A percentile compares a stretch with the other conserved stretches of the same genome.
These are phyloP conservation scores for Ascaphus truei DNA, from an alignment of 2,113 vertebrate genomes.

Conservation along the genomic window DNA sequence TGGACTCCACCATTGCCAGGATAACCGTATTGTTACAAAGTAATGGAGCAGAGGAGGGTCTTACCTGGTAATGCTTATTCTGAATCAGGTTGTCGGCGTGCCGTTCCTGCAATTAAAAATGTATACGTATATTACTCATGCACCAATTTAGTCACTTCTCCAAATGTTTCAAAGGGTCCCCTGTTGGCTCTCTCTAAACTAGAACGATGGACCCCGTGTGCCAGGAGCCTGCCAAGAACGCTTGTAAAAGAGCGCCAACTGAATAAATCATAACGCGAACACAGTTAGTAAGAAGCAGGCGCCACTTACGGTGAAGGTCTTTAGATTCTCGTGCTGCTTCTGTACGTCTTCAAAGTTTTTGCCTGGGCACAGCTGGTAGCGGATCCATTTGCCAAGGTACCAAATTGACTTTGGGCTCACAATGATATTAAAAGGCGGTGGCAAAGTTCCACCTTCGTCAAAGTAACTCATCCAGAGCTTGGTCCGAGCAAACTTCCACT, in stretches of 20 bases:
- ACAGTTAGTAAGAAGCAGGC: accelerated
- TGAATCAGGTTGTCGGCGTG: constrained; percentile 91
- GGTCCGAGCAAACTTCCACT: constrained; percentile 95
- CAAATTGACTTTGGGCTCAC: constrained; percentile 91
- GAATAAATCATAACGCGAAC: background rate
- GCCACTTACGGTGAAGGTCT: constrained; percentile 81
- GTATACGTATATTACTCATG: constrained; percentile 19
- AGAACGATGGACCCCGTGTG: background rate
- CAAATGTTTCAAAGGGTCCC: constrained; percentile 1
- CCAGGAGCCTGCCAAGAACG: background rate
- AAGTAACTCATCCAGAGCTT: constrained; percentile 99
- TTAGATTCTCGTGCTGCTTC: constrained; percentile 82
- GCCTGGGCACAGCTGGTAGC: constrained; percentile 74
- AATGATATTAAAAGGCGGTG: constrained; percentile 91
- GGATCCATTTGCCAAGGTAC: constrained; percentile 89
- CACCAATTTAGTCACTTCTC: background rate
- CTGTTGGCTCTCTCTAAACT: background rate
- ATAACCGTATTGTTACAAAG: background rate
- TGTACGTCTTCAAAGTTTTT: constrained; percentile 65
- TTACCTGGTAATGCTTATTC: constrained; percentile 94
- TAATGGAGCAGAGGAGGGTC: background rate
- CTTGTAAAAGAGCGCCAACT: accelerated
- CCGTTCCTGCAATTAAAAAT: constrained; percentile 74
- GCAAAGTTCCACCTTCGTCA: constrained; percentile 92
- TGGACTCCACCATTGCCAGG: constrained; percentile 1